Percentiles rank a stretch among this genome's conserved stretches.
phyloP scores from a whole-genome alignment of 2,113 vertebrate species.

The Dasyornis broadbenti region DNA sequence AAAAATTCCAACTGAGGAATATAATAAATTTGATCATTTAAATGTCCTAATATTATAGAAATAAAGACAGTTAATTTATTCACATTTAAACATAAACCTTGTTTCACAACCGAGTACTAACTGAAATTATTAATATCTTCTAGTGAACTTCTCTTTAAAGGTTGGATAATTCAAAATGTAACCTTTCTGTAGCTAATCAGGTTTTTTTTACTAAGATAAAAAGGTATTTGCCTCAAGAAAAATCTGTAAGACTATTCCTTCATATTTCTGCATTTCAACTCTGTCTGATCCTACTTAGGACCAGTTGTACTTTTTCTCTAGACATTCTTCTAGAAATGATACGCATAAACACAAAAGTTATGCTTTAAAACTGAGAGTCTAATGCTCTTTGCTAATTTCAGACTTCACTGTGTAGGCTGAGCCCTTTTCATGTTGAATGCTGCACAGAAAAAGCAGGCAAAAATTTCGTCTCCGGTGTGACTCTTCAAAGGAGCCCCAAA shows the following conservation, averaged over 20 bases:
- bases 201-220: neutral
- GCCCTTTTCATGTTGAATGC: neutral
- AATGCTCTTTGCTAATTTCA: neutral
- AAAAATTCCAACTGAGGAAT: neutral
- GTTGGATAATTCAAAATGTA: neutral
- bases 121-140: neutral
- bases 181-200: neutral
- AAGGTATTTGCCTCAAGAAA: neutral
- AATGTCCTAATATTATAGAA: neutral
- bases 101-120: neutral
- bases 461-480: neutral
- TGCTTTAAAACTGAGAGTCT: neutral
- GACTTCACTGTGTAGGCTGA: neutral
- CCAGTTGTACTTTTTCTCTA: neutral
- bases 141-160: neutral
- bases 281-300: neutral
- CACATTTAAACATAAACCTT: neutral
- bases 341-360: neutral
- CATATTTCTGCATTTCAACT: neutral
- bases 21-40: neutral
- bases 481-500: neutral
- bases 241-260: neutral
- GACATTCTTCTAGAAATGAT: neutral
- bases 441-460: neutral
- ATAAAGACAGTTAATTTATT: neutral